Conservation (phyloP, 2,113 vertebrate genomes). For the Arvicanthis niloticus region DNA sequence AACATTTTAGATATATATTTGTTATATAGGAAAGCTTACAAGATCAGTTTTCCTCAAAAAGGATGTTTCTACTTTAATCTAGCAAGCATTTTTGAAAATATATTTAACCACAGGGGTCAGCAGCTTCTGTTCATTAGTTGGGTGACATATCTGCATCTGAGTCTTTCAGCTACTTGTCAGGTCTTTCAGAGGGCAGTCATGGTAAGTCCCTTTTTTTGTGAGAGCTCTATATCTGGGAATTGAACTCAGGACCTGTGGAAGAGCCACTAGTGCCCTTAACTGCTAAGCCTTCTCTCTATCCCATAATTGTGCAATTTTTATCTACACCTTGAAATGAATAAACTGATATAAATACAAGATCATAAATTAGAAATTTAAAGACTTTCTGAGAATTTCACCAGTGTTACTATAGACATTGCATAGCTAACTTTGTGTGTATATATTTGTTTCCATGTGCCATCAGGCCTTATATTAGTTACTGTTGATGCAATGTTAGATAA, state of each 20-base stretch:
- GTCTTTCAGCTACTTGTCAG: too few relatives aligned
- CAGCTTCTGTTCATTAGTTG: too few relatives aligned
- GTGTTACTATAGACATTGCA: not conserved
- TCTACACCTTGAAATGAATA: not conserved
- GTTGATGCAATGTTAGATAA: not conserved
- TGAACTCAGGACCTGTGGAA: too few relatives aligned
- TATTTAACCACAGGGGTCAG: not conserved
- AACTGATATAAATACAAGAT: not conserved
- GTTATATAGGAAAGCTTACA: not conserved
- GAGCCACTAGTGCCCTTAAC: too few relatives aligned
- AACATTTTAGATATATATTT: not conserved
- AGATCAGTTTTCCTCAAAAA: not conserved
- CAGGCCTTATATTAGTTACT: not conserved
- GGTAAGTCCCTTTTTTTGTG: too few relatives aligned
- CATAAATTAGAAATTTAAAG: not conserved
- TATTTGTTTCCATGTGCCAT: not conserved
- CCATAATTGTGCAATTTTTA: not conserved
- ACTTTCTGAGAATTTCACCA: not conserved
- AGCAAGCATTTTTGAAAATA: not conserved
- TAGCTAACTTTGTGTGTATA: not conserved
- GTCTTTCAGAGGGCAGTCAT: too few relatives aligned
- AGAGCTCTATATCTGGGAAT: too few relatives aligned
- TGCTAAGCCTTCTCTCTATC: too few relatives aligned
- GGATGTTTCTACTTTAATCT: not conserved
- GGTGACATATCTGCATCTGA: too few relatives aligned